Evolutionary conservation across 1,140 invertebrate species (phyloP), one percentile per base, ranked within the genome.

Genomic region (Mercenaria mercenaria): DNA sequence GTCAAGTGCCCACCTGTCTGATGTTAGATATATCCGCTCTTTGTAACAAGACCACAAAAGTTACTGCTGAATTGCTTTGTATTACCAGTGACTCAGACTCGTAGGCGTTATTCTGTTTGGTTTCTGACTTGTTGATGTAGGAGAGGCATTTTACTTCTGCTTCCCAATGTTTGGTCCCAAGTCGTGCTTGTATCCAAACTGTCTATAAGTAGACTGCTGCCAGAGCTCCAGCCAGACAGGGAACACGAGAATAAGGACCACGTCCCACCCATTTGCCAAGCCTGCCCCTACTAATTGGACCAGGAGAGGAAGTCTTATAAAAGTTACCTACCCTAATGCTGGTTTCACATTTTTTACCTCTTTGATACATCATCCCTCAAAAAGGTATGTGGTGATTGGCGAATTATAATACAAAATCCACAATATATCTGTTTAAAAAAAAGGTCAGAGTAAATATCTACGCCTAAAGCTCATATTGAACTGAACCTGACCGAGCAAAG

Each of bases 281-380:
- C 8, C 43, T 23, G 26, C 3, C 29, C 13, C 79, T 52, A 13
- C n/a, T n/a, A n/a, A 81, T 81, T 32, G 79, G 79, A 61, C 52
- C 79, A 82, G 61, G n/a, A n/a, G n/a, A n/a, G n/a, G n/a, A n/a
- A n/a, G n/a, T n/a, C n/a, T n/a, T n/a, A n/a, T 47, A 47, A 47
- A 8, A 8, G 6, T 47, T 47, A 47, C 43, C 43, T 15, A 76
- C 52, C 59, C n/a, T 81, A n/a, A 81, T 29, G 34, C 6, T 61
- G 2, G 34, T 81, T 41, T 81, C 77, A 59, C 50, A 81, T 59
- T 59, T 81, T 81, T 81, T 34, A 81, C 3, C 26, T 81, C 77
- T 41, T 61, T 81, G n/a, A 11, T 37, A 15, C 59, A 18, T 10
- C 59, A 50, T 34, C 34, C 77, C 10, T 29, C 77, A n/a, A 83